A percentile compares a stretch with the other conserved stretches of the same genome.
These are phyloP conservation scores for Dendrolimus punctatus DNA, from an alignment of 1,140 invertebrate genomes.

Conservation along the genomic window DNA sequence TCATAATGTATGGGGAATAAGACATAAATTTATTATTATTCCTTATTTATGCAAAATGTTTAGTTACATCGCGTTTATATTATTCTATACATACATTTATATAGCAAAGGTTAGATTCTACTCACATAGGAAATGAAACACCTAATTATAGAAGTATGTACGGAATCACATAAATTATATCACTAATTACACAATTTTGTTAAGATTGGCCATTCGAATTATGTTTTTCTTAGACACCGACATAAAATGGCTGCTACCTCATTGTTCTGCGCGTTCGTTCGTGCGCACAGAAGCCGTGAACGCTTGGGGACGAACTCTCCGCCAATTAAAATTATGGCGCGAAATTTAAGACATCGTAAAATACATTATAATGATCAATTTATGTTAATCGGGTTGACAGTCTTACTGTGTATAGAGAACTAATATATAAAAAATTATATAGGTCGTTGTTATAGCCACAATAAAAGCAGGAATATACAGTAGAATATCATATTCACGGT, in stretches of 20 bases:
- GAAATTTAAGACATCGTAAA: conserved; percentile 67
- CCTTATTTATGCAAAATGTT: conserved; percentile 57
- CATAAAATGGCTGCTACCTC: conserved; percentile 73
- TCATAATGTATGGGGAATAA: conserved; percentile 37
- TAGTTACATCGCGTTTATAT: conserved; percentile 54
- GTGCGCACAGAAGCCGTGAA: conserved; percentile 72
- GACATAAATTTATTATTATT: conserved; percentile 49
- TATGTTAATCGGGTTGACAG: conserved; percentile 36
- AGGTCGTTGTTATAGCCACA: conserved; percentile 39
- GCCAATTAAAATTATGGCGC: conserved; percentile 72
- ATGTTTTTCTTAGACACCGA: conserved; percentile 73
- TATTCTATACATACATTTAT: conserved; percentile 47
- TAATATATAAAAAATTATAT: conserved; percentile 44
- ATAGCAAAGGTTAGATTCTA: conserved; percentile 59
- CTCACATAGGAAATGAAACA: conserved; percentile 68
- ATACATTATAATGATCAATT: conserved; percentile 40
- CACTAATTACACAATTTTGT: conserved; percentile 72
- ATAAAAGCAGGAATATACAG: conserved; percentile 44
- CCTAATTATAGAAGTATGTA: conserved; percentile 60
- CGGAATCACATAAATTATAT: conserved; percentile 69
- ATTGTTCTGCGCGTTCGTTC: conserved; percentile 72
- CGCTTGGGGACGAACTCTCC: conserved; percentile 70
- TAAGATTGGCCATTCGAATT: conserved; percentile 73
- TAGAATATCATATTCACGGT: conserved; percentile 22
- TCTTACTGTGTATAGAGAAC: conserved; percentile 27